Base-by-base conservation (phyloP, 1,140 invertebrate species). In the Drosophila saltans region DNA sequence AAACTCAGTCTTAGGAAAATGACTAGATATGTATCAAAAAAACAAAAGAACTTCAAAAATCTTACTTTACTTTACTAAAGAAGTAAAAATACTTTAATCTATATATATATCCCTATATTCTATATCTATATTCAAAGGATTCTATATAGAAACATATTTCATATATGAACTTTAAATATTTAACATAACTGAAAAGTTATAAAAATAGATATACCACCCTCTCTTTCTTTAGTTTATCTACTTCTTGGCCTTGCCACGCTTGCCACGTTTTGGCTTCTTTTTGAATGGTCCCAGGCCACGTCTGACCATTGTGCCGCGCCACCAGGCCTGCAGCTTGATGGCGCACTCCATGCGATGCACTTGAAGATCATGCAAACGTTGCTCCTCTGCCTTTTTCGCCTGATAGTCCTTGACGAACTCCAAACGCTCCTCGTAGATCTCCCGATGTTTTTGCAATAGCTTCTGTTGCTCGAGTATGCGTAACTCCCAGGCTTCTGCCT, bases 221-320 rank as follows among this genome's bases (percentile, higher is more conserved):
- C 16, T 16, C 16, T 16, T 16, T 16, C 16, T 16, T 16, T 16
- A 16, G 16, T 16, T 16, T 16, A 0, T 41, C 60, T 88, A 86
- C 33, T 90, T 77, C 61, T 91, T 89, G 10, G 66, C 39, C 69
- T 91, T 90, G 41, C 59, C 70, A 69, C 93, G 93, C 71, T 93
- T 94, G 26, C 78, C 77, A 62, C 94, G 94, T 58, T 92, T 90
- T 21, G 94, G 94, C 52, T 93, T 94, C 75, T 94, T 94, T 66
- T 94, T 93, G 82, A 94, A 95, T 11, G 94, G 94, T 11, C 95
- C 95, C 61, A 95, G 91, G 59, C 94, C 94, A 68, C 93, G 93
- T 21, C 95, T 93, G 7, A 95, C 94, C 95, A 95, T 95, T n/a
- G 94, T 91, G 39, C 94, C 95, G 61, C 94, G 93, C 95, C 95